Conservation (phyloP, 1,140 invertebrate species). For the Scaptodrosophila lebanonensis region DNA sequence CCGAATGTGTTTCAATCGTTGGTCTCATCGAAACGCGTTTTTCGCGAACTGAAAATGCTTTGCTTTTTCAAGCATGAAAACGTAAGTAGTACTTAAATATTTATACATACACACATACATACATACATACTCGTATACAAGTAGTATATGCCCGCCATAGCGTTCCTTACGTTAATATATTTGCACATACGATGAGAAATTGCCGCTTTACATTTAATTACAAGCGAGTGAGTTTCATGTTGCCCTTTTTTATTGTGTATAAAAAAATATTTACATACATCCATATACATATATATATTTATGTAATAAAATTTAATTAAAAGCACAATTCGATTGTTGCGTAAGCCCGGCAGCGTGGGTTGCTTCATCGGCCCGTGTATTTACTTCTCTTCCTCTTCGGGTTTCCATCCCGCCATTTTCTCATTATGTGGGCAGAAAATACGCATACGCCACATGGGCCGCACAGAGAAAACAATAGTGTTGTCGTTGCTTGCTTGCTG, state of each 20-base stretch:
- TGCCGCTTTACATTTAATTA: constrained; percentile 39
- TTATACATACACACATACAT: not conserved
- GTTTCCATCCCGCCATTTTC: too few species aligned
- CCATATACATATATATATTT: constrained; percentile 4
- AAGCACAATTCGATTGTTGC: constrained; percentile 44
- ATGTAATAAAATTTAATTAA: constrained; percentile 60
- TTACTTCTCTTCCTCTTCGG: too few species aligned
- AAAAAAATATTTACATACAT: too few species aligned
- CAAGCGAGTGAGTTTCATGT: constrained; percentile 11
- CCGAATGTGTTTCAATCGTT: constrained; percentile 99
- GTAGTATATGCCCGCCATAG: too few species aligned
- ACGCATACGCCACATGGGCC: too few species aligned
- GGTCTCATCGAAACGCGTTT: constrained; percentile 98
- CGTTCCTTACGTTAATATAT: too few species aligned
- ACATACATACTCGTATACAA: too few species aligned
- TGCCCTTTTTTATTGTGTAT: not conserved
- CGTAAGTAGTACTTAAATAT: constrained; percentile 79
- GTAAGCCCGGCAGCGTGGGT: too few species aligned
- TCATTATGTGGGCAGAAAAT: too few species aligned
- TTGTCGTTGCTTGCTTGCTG: not conserved
- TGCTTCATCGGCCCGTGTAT: too few species aligned
- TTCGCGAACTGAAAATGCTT: constrained; percentile 99
- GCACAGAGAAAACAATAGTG: not conserved
- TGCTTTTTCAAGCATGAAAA: constrained; percentile 99
- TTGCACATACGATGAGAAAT: not conserved